phyloP scores from a whole-genome alignment of 2,113 vertebrate species.

The Columba janthina region DNA sequence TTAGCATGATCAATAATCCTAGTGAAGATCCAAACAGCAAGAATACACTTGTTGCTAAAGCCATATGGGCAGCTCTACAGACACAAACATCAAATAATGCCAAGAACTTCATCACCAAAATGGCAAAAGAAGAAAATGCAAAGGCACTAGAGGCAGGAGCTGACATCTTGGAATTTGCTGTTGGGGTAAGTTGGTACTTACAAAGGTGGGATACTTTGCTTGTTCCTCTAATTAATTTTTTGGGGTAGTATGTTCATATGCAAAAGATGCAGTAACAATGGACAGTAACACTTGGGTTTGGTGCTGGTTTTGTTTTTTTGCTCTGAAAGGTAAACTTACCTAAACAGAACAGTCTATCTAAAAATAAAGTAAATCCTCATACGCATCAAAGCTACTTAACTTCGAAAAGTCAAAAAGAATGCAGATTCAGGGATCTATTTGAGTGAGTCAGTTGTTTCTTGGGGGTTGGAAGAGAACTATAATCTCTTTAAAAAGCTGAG shows the following conservation, averaged over 20 bases:
- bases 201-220: background rate
- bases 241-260: background rate
- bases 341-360: background rate
- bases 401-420: background rate
- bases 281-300: background rate
- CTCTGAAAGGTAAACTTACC: background rate
- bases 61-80: conserved; percentile 93
- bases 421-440: background rate
- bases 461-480: background rate
- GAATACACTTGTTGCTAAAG: conserved; percentile 80
- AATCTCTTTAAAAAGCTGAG: background rate
- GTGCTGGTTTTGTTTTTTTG: background rate
- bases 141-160: conserved; percentile 79
- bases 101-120: conserved; percentile 98
- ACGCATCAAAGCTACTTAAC: accelerated
- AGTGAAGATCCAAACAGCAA: conserved; percentile 69
- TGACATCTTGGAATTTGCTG: conserved; percentile 85
- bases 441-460: background rate
- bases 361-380: background rate
- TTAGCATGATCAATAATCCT: conserved; percentile 93
- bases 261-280: background rate
- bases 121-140: conserved; percentile 90
- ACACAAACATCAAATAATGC: conserved; percentile 92
- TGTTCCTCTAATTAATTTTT: background rate
- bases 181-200: conserved; percentile 82